Evolutionary conservation across 2,888 invertebrate species (phyloP), one percentile per base, ranked within the genome.

Genomic region (Habrosyne pyritoides): DNA sequence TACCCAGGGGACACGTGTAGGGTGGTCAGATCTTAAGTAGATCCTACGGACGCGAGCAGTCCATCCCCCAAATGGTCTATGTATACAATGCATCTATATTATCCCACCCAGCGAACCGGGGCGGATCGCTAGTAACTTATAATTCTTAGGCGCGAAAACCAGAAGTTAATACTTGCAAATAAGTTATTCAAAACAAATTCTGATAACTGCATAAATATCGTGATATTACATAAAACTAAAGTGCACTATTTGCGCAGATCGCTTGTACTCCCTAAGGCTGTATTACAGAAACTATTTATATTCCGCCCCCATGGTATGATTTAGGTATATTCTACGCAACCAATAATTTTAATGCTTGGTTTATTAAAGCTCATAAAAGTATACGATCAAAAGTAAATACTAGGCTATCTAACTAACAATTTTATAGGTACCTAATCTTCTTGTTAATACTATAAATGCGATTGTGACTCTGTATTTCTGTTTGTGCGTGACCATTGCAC

Each of bases 211-310:
- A 8, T 42, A 42, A 42, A 42, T 42, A 33, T 33, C 30, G 12
- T 33, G 30, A 12, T 33, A 42, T 42, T 18, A 42, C 42, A 42
- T 18, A 47, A 47, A 7, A 12, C 12, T 21, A 47, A 47, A 24
- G 24, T 22, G n/a, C 21, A 47, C 47, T 21, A 47, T n/a, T 47
- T 47, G 21, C 47, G 2, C 14, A 47, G 21, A 47, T 47, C 24
- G 21, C 22, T 21, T 7, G n/a, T 47, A n/a, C n/a, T 60, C 60
- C 68, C 61, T n/a, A 46, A 30, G 64, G 68, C 64, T 51, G 52
- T 42, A 36, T 30, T 24, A 57, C 58, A 59, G 55, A 57, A 54
- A 53, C 54, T 66, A 64, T 64, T 63, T 63, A 64, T 58, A 62
- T 54, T 58, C 53, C 30, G 59, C 55, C 57, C n/a, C 42, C 8